phyloP scores from a whole-genome alignment of 2,113 vertebrate genomes.

The Nothocercus julius region DNA sequence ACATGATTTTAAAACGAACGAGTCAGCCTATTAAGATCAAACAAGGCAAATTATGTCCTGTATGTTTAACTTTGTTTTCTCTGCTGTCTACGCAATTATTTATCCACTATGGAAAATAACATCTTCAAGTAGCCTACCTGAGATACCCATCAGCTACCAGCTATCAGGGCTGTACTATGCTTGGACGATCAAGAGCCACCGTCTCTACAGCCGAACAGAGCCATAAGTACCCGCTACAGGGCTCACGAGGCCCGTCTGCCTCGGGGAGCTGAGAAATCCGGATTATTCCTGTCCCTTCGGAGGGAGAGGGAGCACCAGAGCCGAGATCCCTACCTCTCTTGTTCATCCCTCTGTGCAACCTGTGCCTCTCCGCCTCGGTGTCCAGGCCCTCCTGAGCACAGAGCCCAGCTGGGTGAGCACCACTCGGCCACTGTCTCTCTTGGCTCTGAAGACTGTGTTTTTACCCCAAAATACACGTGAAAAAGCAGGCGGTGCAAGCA shows the following conservation, averaged over 20 bases:
- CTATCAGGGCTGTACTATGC: background rate
- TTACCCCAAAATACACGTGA: background rate
- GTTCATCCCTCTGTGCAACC: slow-evolving; percentile 10
- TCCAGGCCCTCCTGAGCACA: background rate
- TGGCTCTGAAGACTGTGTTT: slow-evolving; percentile 1
- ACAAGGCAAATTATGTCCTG: background rate
- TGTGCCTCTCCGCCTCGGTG: background rate
- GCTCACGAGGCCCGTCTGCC: background rate
- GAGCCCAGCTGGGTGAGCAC: slow-evolving; percentile 23
- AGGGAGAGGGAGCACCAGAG: slow-evolving; percentile 49
- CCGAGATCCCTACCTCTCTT: slow-evolving; percentile 37
- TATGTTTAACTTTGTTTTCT: background rate
- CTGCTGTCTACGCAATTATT: background rate
- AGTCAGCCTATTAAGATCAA: background rate
- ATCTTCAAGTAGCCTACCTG: background rate
- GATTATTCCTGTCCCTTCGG: slow-evolving; percentile 26
- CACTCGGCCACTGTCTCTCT: slow-evolving; percentile 49
- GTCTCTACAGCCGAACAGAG: background rate
- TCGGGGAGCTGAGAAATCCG: slow-evolving; percentile 2
- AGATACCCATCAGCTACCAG: background rate
- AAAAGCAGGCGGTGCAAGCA: slow-evolving; percentile 18
- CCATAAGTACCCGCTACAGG: background rate
- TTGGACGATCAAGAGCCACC: background rate
- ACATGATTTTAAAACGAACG: background rate
- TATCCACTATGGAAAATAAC: background rate